phyloP scores from a whole-genome alignment of 2,113 vertebrate species.

The Lepidothrix coronata region DNA sequence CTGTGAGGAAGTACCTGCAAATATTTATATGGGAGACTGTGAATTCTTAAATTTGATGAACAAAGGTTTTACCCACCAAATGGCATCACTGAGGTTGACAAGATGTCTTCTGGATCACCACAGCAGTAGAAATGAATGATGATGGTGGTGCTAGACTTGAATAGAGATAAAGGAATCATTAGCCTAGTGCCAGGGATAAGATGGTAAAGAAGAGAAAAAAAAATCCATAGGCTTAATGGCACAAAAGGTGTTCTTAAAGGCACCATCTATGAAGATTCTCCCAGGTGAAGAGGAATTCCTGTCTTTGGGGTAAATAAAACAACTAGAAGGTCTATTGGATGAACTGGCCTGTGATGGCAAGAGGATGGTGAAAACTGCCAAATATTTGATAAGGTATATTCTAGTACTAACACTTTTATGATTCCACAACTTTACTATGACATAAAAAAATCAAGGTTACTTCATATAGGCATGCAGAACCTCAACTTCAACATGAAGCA shows the following conservation, averaged over 20 bases:
- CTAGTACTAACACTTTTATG: background rate
- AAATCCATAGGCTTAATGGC: background rate
- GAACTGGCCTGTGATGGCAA: background rate
- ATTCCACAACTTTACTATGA: background rate
- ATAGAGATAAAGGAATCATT: background rate
- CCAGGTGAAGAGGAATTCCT: background rate
- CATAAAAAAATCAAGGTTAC: background rate
- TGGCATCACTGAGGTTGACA: background rate
- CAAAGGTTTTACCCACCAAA: background rate
- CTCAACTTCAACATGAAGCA: background rate
- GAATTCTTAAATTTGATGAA: background rate
- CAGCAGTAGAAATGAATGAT: background rate
- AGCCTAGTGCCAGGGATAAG: background rate
- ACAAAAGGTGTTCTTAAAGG: background rate
- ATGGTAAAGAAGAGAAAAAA: background rate
- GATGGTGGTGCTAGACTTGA: background rate
- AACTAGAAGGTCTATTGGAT: background rate
- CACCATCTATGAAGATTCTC: background rate
- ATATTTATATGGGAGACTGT: background rate
- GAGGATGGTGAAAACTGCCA: background rate
- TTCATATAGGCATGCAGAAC: background rate
- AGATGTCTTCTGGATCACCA: background rate
- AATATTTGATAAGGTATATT: background rate
- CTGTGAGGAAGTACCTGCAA: constrained; percentile 16
- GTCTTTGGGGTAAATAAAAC: background rate